Conservation (phyloP, 2,797 vertebrate species). For the Valencia hispanica region DNA sequence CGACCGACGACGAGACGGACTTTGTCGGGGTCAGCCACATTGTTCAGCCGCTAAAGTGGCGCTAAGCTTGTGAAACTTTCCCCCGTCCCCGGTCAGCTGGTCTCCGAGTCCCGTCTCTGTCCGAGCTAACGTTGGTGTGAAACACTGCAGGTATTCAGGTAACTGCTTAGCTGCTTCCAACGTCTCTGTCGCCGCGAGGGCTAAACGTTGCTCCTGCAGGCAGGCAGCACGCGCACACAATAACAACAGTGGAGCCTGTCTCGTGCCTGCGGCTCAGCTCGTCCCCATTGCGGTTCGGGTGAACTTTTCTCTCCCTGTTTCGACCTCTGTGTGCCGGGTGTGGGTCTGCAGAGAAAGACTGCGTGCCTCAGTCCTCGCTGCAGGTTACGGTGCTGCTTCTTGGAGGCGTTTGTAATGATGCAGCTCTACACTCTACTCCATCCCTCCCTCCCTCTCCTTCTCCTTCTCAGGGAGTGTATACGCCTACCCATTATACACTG, state of each 20-base stretch:
- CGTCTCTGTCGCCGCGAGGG: constrained; percentile 28
- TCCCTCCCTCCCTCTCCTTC: constrained; percentile 49
- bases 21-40: constrained; percentile 75
- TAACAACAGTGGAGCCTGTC: background rate
- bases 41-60: constrained; percentile 64
- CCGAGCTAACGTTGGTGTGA: constrained; percentile 26
- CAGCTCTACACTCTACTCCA: constrained; percentile 44
- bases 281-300: constrained; percentile 52
- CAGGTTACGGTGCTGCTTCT: constrained; percentile 24
- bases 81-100: constrained; percentile 22
- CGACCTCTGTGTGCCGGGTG: constrained; percentile 23
- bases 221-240: background rate
- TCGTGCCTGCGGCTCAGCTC: constrained; percentile 38
- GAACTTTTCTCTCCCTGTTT: background rate
- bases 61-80: constrained; percentile 64
- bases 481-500: background rate
- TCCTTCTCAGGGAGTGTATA: background rate
- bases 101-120: constrained; percentile 2
- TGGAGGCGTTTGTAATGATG: constrained; percentile 60
- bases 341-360: constrained; percentile 26
- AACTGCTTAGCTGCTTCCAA: constrained; percentile 23
- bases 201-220: constrained; percentile 7
- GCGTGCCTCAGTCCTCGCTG: constrained; percentile 3
- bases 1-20: constrained; percentile 61
- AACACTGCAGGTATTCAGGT: constrained; percentile 70